phyloP scores from a whole-genome alignment of 2,113 vertebrate genomes.

The Tragelaphus strepsiceros region DNA sequence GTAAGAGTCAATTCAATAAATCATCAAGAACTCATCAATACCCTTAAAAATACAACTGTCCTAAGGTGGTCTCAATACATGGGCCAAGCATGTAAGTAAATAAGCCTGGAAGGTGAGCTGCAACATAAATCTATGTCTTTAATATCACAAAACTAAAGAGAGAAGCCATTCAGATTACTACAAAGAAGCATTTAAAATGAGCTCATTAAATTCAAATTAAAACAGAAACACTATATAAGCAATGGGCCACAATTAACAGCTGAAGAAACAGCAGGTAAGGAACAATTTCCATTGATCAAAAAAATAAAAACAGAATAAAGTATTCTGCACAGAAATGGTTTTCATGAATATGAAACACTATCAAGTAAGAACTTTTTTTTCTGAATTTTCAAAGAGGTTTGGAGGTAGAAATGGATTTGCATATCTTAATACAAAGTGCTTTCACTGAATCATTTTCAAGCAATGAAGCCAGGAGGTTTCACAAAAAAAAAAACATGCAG shows the following conservation, averaged over 20 bases:
- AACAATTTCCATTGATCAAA: constrained; percentile 74
- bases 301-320: constrained; percentile 49
- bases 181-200: constrained; percentile 58
- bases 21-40: not conserved
- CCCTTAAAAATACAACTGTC: not conserved
- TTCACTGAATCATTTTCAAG: constrained; percentile 42
- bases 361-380: constrained; percentile 2
- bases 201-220: constrained; percentile 73
- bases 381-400: constrained; percentile 61
- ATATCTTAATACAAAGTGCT: constrained; percentile 48
- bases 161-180: constrained; percentile 26
- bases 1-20: not conserved
- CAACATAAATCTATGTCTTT: not conserved
- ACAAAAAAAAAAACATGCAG: not conserved
- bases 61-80: not conserved
- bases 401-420: constrained; percentile 51
- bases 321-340: constrained; percentile 42
- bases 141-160: constrained; percentile 22
- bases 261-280: constrained; percentile 70
- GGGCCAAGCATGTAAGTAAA: not conserved
- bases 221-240: constrained; percentile 67
- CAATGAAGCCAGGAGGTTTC: not conserved
- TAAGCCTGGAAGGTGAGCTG: not conserved
- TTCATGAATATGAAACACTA: constrained; percentile 62
- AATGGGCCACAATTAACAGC: constrained; percentile 67